Base-by-base conservation (phyloP, 2,113 vertebrate genomes). In the Gobius niger region DNA sequence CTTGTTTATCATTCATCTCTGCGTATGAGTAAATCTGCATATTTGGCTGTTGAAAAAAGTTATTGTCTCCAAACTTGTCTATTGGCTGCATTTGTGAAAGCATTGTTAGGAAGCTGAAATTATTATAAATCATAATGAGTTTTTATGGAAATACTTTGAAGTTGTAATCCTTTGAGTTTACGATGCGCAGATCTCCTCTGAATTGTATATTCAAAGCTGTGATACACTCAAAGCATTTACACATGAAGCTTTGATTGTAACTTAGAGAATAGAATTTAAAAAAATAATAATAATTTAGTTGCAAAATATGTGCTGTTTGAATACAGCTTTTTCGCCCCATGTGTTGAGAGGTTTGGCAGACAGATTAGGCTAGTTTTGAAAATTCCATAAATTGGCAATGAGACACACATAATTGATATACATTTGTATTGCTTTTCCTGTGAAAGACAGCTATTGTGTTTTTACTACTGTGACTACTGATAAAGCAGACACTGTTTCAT, bases 131-230 rank as follows among this genome's bases (percentile, higher is more conserved):
- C 7, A 9, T 13, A 11, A 42, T 6, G 54, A 4, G 49, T 13
- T 66, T 46, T 40, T 70, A 50, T 54, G 65, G 63, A 10, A 49
- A 65, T 44, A 15, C 34, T 41, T 52, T 65, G 7, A 61, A 61
- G 59, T 41, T 40, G 24, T 57, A 40, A 57, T 34, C 54, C 54
- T 57, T 57, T 57, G 54, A 57, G 24, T 56, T 56, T 18, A 19
- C 24, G 6, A 34, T 34, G 19, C 18, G 13, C 53, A 7, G 24
- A 40, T 19, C 34, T 24, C 9, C n/a, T 12, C 24, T 57, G 54
- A 57, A 34, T 19, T 46, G 44, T 11, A 46, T 40, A 15, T 57
- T 40, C 7, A n/a, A n/a, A n/a, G n/a, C n/a, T n/a, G n/a, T n/a
- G n/a, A n/a, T n/a, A n/a, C n/a, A n/a, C n/a, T n/a, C n/a, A n/a